Percentiles rank a stretch among this genome's conserved stretches.
phyloP scores from a whole-genome alignment of 2,888 invertebrate genomes.

The Catocala nupta region DNA sequence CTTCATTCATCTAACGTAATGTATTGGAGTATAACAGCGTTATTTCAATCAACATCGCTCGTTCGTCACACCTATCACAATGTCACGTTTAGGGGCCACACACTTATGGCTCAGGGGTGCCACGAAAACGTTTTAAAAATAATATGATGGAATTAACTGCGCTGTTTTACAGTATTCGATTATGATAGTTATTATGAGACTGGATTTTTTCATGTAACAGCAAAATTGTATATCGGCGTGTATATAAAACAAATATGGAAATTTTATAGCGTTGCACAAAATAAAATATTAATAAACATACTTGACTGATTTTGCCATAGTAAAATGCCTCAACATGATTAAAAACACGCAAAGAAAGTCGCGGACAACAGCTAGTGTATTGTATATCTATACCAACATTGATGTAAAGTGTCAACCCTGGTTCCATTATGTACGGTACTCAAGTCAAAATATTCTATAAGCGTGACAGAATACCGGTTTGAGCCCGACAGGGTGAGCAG shows the following conservation, averaged over 20 bases:
- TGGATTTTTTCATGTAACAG: no score
- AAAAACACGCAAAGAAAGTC: no score
- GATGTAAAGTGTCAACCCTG: constrained; percentile 33
- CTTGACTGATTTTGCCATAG: no score
- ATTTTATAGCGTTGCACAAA: no score
- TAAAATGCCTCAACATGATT: no score
- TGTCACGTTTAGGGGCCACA: constrained; percentile 54
- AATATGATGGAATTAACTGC: no score
- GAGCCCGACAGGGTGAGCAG: constrained; percentile 37
- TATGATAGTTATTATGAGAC: no score
- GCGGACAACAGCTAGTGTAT: background rate
- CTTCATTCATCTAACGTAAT: constrained; percentile 36
- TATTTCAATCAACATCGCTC: constrained; percentile 49
- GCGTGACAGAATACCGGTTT: constrained; percentile 44
- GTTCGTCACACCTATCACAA: constrained; percentile 51
- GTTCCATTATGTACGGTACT: constrained; percentile 42
- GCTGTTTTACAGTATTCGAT: no score
- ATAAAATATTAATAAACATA: no score
- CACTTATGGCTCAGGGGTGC: constrained; percentile 43
- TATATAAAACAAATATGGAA: no score
- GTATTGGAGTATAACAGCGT: constrained; percentile 31
- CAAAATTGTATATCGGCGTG: no score
- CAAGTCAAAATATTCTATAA: constrained; percentile 41
- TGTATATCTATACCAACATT: no score
- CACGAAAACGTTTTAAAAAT: background rate